Percentiles rank a stretch among this genome's conserved stretches.
Evolutionary conservation across 2,113 vertebrate species (phyloP).

Genomic region (Grus americana): DNA sequence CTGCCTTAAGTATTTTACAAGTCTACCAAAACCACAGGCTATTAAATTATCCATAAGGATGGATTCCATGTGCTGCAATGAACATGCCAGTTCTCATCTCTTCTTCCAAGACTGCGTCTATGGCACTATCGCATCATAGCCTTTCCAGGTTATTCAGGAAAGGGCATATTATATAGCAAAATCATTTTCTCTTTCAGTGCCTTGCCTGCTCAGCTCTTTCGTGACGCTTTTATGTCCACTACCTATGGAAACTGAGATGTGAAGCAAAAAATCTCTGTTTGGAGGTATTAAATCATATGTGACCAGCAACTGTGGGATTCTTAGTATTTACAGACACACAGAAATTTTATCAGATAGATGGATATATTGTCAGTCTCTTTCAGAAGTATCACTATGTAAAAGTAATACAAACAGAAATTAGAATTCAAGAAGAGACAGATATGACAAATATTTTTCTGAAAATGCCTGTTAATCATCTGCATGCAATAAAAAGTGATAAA

Average conservation of each 20-base stretch:
- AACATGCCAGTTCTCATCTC: not conserved
- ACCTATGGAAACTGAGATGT: not conserved
- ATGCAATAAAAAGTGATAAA: not conserved
- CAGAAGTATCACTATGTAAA: not conserved
- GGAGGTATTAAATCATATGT: not conserved
- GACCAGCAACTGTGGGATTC: not conserved
- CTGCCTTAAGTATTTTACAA: not conserved
- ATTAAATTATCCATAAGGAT: not conserved
- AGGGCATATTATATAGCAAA: not conserved
- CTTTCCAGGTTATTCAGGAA: not conserved
- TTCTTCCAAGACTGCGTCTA: not conserved
- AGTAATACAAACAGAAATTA: slow-evolving; percentile 13
- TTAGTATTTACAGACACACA: not conserved
- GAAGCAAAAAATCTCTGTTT: not conserved
- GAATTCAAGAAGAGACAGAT: not conserved
- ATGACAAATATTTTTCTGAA: not conserved
- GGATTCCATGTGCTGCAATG: not conserved
- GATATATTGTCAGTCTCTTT: not conserved
- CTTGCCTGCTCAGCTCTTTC: not conserved
- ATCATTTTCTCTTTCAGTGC: not conserved
- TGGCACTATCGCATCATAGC: not conserved
- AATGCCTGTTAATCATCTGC: not conserved
- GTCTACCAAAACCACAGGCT: not conserved
- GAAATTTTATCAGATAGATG: not conserved
- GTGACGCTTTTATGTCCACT: not conserved